Base-by-base conservation (phyloP, 1,140 invertebrate species). In the Vanessa atalanta region DNA sequence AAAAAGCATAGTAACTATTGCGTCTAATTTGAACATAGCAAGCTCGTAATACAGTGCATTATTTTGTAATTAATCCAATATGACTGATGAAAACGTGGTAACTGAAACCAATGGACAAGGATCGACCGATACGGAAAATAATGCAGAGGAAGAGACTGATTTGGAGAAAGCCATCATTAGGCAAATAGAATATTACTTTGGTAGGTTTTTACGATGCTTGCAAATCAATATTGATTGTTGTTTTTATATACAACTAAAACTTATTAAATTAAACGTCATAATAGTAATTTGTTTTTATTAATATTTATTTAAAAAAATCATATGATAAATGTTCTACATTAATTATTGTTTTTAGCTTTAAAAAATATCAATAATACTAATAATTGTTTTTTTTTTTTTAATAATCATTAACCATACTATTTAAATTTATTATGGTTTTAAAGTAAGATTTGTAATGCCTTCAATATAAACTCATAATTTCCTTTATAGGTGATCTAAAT, bases 401-500 rank as follows among this genome's bases (percentile, higher is more conserved):
- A 4, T 31, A 31, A 31, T 31, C 26, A 3, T 4, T 31, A 4
- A 31, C 26, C 3, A 31, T 31, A 31, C 26, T 31, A 31, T 31
- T 31, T 31, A 31, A 3, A 31, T 31, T 4, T 31, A 31, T 43
- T 43, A 43, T 43, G 9, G 6, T 43, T 43, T 9, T 43, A 43
- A 43, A 9, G 37, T 43, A 43, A 1, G 26, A 8, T 9, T 43
- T 43, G 37, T 43, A 43, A 50, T 50, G 11, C 11, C 2, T 51
- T 51, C 4, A 2, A 51, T 51, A 5, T n/a, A n/a, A n/a, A 51
- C n/a, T 51, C 3, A 51, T 51, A 43, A 47, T 23, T 48, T 16
- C 12, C 50, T 31, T 83, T 85, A 1, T 95, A 93, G 93, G 98
- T 70, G 97, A 99, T 88, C 94, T 96, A 4, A 99, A 99, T 90